Percentiles rank a stretch among this genome's conserved stretches.
phyloP scores from a whole-genome alignment of 2,888 invertebrate genomes.

The Nycteola revayana region DNA sequence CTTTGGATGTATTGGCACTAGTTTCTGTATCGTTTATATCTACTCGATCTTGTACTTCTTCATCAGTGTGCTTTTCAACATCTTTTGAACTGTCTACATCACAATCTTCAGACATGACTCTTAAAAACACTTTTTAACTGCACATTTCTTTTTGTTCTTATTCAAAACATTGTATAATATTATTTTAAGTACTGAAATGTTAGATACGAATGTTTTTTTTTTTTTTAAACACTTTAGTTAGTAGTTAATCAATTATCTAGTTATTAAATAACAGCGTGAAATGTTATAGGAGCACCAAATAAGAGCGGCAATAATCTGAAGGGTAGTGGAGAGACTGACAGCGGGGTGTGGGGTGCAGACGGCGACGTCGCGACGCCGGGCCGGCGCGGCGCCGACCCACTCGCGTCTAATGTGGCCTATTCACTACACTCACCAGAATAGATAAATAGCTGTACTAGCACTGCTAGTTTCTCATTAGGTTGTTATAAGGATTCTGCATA shows the following conservation, averaged over 20 bases:
- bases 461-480: conserved; percentile 26
- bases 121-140: conserved; percentile 24
- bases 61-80: conserved; percentile 38
- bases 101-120: conserved; percentile 73
- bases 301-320: conserved; percentile 15
- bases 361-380: conserved; percentile 79
- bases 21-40: conserved; percentile 22
- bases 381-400: conserved; percentile 43
- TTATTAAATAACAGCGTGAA: no score
- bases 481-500: conserved; percentile 33
- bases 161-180: conserved; percentile 10
- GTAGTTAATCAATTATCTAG: no score
- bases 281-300: no score
- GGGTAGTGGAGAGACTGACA: conserved; percentile 34
- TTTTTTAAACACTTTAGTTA: no score
- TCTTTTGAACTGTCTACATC: conserved; percentile 50
- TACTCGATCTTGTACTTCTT: conserved; percentile 15
- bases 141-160: conserved; percentile 23
- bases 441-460: no score
- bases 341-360: conserved; percentile 14
- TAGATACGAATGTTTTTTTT: no score
- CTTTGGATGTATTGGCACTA: conserved; percentile 57
- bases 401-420: conserved; percentile 40
- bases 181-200: no score
- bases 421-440: conserved; percentile 34